phyloP scores from a whole-genome alignment of 2,113 vertebrate species.

The Cichladusa arquata region DNA sequence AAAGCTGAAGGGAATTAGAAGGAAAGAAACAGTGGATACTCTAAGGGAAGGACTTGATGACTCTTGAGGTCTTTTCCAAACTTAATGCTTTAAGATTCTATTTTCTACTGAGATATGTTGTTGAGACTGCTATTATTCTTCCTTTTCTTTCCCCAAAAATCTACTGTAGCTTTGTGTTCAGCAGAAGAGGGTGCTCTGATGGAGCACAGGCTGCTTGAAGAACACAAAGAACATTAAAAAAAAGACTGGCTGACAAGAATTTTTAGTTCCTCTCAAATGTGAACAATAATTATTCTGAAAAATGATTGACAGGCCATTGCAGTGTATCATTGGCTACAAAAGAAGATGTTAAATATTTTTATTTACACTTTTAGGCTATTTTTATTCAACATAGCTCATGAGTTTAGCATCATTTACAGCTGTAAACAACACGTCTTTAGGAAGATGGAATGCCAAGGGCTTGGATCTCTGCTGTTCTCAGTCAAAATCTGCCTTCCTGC shows the following conservation, averaged over 20 bases:
- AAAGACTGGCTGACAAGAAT: neutral
- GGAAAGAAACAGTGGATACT: neutral
- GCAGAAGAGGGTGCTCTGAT: neutral
- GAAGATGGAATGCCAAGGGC: neutral
- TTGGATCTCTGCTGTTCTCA: constrained; percentile 20
- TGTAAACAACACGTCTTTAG: neutral
- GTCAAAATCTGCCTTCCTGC: constrained; percentile 68
- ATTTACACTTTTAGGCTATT: neutral
- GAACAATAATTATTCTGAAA: neutral
- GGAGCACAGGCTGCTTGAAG: neutral
- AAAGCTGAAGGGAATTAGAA: neutral
- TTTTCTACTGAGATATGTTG: neutral
- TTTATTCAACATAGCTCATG: neutral
- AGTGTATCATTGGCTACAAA: neutral
- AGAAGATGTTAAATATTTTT: neutral
- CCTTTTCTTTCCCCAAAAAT: neutral
- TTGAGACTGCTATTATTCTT: neutral
- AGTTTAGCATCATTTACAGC: neutral
- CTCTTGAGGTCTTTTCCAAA: neutral
- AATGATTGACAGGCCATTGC: neutral
- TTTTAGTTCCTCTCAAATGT: neutral
- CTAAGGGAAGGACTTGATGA: neutral
- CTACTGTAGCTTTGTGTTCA: neutral
- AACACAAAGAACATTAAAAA: neutral
- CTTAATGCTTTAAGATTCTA: neutral